A percentile compares a stretch with the other conserved stretches of the same genome.
Conservation (phyloP, 2,888 invertebrate genomes). For the Cephus runcator region DNA sequence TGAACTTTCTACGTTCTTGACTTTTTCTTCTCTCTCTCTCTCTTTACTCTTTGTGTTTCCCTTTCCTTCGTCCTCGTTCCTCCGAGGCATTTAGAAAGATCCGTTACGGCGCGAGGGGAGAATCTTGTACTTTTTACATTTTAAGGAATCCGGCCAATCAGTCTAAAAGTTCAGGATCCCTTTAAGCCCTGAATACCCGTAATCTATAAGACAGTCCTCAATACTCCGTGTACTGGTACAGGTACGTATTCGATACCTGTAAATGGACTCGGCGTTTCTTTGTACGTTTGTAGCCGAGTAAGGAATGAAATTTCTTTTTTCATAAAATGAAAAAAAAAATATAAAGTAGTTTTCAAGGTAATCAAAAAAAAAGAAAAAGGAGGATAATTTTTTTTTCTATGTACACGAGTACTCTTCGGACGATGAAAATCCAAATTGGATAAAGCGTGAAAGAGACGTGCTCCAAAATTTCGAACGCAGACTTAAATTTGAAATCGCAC, state of each 20-base stretch:
- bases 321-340: background rate
- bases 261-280: too few relatives aligned
- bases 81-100: background rate
- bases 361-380: too few relatives aligned
- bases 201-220: background rate
- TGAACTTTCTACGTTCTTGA: background rate
- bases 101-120: background rate
- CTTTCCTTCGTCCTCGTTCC: background rate
- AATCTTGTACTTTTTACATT: background rate
- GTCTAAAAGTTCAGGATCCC: background rate
- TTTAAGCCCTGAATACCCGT: background rate
- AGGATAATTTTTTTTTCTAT: background rate
- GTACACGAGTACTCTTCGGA: background rate
- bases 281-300: background rate
- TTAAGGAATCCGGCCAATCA: background rate
- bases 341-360: background rate
- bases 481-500: background rate
- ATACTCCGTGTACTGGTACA: background rate
- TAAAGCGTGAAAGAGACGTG: background rate
- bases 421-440: background rate
- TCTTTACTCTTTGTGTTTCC: background rate
- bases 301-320: background rate
- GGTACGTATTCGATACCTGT: too few relatives aligned
- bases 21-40: background rate
- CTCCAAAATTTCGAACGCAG: background rate